Conservation (phyloP, 2,888 invertebrate species). For the Agrypnus murinus region DNA sequence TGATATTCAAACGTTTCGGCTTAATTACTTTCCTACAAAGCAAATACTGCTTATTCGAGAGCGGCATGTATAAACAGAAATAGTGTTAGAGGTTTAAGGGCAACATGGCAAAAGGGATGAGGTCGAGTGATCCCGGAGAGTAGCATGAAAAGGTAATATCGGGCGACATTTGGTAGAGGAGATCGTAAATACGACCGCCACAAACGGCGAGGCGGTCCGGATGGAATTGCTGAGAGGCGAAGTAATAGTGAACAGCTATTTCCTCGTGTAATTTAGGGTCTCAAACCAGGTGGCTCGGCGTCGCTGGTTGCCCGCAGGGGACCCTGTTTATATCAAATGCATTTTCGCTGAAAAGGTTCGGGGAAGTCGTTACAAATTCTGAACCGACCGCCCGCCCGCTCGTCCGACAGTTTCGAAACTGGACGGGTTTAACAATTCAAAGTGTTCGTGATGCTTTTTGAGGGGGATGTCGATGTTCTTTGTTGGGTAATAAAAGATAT, state of each 20-base stretch:
- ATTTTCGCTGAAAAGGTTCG: constrained; percentile 63
- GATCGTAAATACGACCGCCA: constrained; percentile 64
- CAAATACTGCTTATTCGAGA: constrained; percentile 37
- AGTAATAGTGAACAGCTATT: constrained; percentile 66
- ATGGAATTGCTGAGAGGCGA: constrained; percentile 64
- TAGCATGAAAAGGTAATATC: constrained; percentile 56
- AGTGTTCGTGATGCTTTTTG: constrained; percentile 33
- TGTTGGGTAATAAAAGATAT: constrained; percentile 25
- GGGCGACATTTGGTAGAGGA: constrained; percentile 66
- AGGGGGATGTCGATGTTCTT: constrained; percentile 14
- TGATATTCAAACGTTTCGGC: constrained; percentile 41
- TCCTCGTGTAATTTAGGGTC: constrained; percentile 66
- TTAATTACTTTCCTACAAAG: constrained; percentile 43
- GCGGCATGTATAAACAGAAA: constrained; percentile 43
- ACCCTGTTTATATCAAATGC: constrained; percentile 65
- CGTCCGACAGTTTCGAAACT: constrained; percentile 57
- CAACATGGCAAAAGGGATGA: constrained; percentile 39
- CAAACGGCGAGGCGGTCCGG: constrained; percentile 63
- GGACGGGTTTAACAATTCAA: constrained; percentile 54
- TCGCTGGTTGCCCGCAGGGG: constrained; percentile 61
- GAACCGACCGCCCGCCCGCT: no score
- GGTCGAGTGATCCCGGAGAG: constrained; percentile 45
- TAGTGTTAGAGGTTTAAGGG: constrained; percentile 46
- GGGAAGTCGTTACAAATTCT: constrained; percentile 65
- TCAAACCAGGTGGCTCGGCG: constrained; percentile 58